A percentile compares a stretch with the other conserved stretches of the same genome.
phyloP scores from a whole-genome alignment of 1,140 invertebrate species.

The Asobara japonica region DNA sequence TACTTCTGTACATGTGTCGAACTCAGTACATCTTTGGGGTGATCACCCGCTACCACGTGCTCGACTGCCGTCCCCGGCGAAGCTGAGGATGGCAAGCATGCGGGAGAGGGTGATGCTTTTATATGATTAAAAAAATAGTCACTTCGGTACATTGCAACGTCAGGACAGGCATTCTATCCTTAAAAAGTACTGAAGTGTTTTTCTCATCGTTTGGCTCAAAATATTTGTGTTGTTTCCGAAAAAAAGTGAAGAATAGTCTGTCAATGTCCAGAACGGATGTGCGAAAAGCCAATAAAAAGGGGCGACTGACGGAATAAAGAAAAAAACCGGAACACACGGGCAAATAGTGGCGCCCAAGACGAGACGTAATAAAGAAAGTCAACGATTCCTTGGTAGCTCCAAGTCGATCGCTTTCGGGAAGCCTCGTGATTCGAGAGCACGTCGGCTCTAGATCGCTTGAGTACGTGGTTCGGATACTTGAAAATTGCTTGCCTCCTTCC shows the following conservation, averaged over 20 bases:
- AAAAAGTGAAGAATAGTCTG: neutral
- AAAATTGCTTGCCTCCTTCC: constrained; percentile 10
- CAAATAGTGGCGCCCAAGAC: constrained; percentile 22
- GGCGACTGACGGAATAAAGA: neutral
- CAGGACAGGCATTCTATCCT: too few species aligned
- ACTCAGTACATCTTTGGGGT: too few species aligned
- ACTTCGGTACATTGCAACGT: too few species aligned
- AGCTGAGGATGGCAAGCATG: too few species aligned
- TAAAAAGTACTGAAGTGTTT: too few species aligned
- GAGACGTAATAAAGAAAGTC: constrained; percentile 34
- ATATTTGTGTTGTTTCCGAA: neutral
- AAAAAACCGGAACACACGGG: neutral
- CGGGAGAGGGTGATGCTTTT: too few species aligned
- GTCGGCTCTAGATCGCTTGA: constrained; percentile 27
- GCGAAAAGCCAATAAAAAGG: neutral
- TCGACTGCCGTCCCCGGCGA: too few species aligned
- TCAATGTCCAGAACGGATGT: neutral
- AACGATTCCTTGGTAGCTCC: constrained; percentile 19
- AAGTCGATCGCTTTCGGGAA: constrained; percentile 27
- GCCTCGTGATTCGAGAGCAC: constrained; percentile 29
- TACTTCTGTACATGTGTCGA: too few species aligned
- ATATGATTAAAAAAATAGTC: too few species aligned
- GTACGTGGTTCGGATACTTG: constrained; percentile 25
- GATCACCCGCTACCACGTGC: too few species aligned
- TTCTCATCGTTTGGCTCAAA: too few species aligned